These are phyloP conservation scores for Halocaridina rubra DNA, from an alignment of 2,888 invertebrate genomes.

Conservation along the genomic window DNA sequence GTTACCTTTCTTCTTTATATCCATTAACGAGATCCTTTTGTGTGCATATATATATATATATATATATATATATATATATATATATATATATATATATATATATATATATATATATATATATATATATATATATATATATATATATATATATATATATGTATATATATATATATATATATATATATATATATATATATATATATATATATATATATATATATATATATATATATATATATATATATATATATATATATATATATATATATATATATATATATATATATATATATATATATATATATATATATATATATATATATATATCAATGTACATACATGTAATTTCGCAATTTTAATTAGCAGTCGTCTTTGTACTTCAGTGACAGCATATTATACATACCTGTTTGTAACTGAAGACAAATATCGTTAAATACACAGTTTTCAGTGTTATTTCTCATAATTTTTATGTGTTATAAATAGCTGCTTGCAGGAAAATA, in stretches of 20 bases:
- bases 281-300: conserved; percentile 7
- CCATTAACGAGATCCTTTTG: too few species aligned
- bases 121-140: conserved; percentile 7
- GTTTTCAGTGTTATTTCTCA: too few species aligned
- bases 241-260: neutral
- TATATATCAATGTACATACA: too few species aligned
- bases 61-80: neutral
- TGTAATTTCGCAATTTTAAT: neutral
- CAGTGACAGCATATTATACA: neutral
- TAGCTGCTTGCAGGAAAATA: too few species aligned
- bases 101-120: neutral
- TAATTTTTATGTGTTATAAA: too few species aligned
- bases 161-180: neutral
- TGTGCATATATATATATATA: too few species aligned
- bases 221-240: neutral
- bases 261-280: neutral
- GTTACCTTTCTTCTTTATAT: too few species aligned
- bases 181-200: neutral
- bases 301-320: conserved; percentile 1
- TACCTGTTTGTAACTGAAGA: too few species aligned
- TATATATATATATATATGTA: neutral
- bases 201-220: neutral
- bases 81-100: neutral
- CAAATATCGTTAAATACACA: too few species aligned
- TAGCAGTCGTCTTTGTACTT: neutral